Base-by-base conservation (phyloP, 2,113 vertebrate species). In the Hippopotamus amphibius region DNA sequence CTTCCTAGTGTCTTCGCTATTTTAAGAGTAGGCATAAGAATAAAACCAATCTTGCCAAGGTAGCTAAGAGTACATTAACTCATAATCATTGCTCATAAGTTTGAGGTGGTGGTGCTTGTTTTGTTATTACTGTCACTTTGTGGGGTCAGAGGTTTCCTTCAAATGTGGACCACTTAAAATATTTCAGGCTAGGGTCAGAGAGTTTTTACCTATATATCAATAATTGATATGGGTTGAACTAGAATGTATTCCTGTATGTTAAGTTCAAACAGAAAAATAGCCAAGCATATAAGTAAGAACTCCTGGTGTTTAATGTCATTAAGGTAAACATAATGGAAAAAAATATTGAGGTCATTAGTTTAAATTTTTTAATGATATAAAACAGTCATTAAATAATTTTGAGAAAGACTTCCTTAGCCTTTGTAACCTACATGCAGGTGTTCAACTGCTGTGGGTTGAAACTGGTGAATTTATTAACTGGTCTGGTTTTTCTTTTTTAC, bases 381-480 rank as follows among this genome's bases (percentile, higher is more conserved):
- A 89, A 63, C 28, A 61, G 61, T 71, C 48, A 96, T 90, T 41
- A 93, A 90, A 63, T 6, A 90, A 66, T 90, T 93, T 72, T 90
- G 37, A 90, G 94, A 76, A 53, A 43, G 9, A 59, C 88, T 59
- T 84, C 41, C 65, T 90, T 90, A 71, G 28, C 46, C 43, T 24
- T 66, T 79, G 8, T 55, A 71, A 72, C 17, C 89, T 84, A 43
- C 9, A 55, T 48, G 6, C 24, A 87, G 43, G 3, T 11, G 69
- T 55, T 79, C 65, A 14, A 69, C 65, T 97, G 43, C 17, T 89
- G 0, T 55, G 2, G 14, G 15, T 71, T 91, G 26, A 92, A 80
- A 93, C 84, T 92, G 10, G 22, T 88, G 16, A 80, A 46, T 96
- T 57, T 74, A 74, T 93, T 84, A 26, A 59, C 6, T 53, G 33